phyloP scores from a whole-genome alignment of 2,888 invertebrate genomes.

The Dryomyza anilis region DNA sequence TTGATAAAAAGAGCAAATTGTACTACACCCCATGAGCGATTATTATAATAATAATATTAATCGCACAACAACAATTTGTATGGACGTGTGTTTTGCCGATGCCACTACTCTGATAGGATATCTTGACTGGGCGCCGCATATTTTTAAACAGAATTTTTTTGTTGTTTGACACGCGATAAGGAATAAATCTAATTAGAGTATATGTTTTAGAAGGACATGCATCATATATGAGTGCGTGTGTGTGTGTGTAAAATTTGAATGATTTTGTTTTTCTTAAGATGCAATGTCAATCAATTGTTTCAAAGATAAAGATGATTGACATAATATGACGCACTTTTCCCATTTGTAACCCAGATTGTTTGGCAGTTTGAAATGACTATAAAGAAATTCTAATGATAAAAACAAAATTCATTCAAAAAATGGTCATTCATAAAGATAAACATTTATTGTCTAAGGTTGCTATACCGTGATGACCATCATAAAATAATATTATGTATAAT shows the following conservation, averaged over 20 bases:
- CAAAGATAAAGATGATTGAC: too few relatives aligned
- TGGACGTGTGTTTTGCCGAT: too few relatives aligned
- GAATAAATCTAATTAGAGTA: too few relatives aligned
- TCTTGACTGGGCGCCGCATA: neutral
- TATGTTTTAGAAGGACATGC: too few relatives aligned
- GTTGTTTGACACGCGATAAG: neutral
- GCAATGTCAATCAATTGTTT: neutral
- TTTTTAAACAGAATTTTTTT: neutral
- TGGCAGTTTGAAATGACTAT: too few relatives aligned
- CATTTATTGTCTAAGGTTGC: neutral
- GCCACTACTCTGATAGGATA: constrained; percentile 27
- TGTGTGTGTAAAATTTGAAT: too few relatives aligned
- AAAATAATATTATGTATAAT: neutral
- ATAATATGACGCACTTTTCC: too few relatives aligned
- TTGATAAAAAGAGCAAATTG: too few relatives aligned
- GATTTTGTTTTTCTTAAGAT: too few relatives aligned
- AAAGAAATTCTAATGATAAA: too few relatives aligned
- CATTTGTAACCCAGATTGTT: too few relatives aligned
- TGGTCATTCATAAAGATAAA: constrained; percentile 1
- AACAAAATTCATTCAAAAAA: neutral
- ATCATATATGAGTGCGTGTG: too few relatives aligned
- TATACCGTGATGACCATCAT: neutral
- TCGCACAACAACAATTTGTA: neutral
- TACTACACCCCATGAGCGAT: constrained; percentile 12
- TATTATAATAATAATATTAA: constrained; percentile 1